phyloP scores from a whole-genome alignment of 2,797 vertebrate species.

The Gymnodraco acuticeps region DNA sequence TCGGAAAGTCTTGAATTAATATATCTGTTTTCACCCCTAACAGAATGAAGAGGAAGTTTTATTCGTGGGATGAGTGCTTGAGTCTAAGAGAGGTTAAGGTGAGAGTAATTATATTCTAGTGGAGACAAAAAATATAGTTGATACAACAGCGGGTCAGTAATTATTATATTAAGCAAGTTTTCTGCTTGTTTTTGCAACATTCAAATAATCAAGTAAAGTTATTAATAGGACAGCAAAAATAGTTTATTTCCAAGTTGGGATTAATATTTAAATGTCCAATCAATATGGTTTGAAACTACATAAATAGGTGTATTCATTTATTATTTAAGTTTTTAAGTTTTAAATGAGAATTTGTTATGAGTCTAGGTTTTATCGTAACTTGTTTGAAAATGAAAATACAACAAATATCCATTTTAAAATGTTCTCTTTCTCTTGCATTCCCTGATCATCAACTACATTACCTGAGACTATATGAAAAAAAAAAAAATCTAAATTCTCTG shows the following conservation, averaged over 20 bases:
- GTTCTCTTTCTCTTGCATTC: background rate
- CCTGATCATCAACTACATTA: background rate
- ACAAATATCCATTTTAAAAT: background rate
- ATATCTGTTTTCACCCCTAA: background rate
- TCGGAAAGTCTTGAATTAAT: background rate
- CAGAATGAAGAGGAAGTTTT: constrained; percentile 98
- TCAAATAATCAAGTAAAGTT: background rate
- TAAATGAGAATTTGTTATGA: background rate
- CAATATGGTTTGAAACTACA: background rate
- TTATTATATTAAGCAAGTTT: background rate
- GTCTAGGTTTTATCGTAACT: background rate
- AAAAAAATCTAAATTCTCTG: background rate
- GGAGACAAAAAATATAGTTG: background rate
- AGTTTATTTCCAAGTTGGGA: background rate
- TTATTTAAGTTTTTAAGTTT: background rate
- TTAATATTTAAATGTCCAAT: background rate
- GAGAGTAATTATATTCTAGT: constrained; percentile 47
- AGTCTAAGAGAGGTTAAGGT: constrained; percentile 97
- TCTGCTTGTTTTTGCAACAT: background rate
- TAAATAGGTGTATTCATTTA: background rate
- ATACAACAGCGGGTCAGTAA: background rate
- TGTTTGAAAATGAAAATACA: background rate
- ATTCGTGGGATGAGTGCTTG: constrained; percentile 97
- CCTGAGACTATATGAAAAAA: background rate
- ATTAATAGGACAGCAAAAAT: background rate